Base-by-base conservation (phyloP, 2,797 vertebrate species). In the Chelidonichthys spinosus region DNA sequence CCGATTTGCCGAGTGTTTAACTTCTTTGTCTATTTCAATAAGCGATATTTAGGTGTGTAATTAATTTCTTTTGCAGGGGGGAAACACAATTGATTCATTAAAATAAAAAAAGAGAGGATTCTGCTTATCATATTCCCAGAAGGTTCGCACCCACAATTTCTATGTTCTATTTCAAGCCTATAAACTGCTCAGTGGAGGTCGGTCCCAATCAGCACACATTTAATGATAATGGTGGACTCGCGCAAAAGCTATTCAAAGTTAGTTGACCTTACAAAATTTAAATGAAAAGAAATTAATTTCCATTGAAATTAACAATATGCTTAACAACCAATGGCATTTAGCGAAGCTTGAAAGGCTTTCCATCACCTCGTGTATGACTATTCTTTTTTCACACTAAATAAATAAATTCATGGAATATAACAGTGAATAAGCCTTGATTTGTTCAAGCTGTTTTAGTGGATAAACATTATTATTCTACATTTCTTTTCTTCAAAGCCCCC, bases 11-110 rank as follows among this genome's bases (percentile, higher is more conserved):
- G 76, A 83, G 83, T 86, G 84, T 91, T 95, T 89, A 88, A 93
- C 90, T 93, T 89, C 87, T 93, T 93, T 94, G 89, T 90, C 89
- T 88, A 76, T 91, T 94, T 92, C 85, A 93, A 93, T 89, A 88
- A 85, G 86, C 68, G 85, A 94, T 93, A 94, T 95, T 94, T 93
- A 94, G 90, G 88, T 91, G 85, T 86, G 79, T 94, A 92, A 95
- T 95, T 95, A 92, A 94, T 94, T 94, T 93, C 70, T 92, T 92
- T 94, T 82, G 82, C 89, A 87, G 79, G 25, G 25, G 25, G 25
- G 75, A 85, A 90, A 93, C 92, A 94, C 94, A 95, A 95, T 94
- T 94, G 92, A 94, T 94, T 95, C 90, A 94, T 94, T 94, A 92
- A 93, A 25, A 25, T 25, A 25, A 25, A 25, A 25, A 95, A 92